Evolutionary conservation across 2,797 vertebrate species (phyloP).

Genomic region (Scomberomorus guttatus): DNA sequence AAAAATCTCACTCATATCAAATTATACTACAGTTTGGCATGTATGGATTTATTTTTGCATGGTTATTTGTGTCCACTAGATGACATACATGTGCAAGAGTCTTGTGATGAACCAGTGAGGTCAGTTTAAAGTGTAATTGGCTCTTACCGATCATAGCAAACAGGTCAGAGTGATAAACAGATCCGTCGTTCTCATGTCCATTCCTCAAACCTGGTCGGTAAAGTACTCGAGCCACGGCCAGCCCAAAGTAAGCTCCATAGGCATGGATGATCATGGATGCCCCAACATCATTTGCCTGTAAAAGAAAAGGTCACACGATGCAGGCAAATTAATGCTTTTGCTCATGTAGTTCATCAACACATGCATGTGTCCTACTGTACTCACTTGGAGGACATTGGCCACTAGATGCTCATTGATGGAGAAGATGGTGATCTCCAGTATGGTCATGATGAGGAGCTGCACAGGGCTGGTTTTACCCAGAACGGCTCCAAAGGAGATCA

Average conservation of each 20-base stretch:
- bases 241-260: conserved; percentile 97
- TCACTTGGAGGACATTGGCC: conserved; percentile 74
- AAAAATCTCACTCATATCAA: background rate
- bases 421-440: conserved; percentile 93
- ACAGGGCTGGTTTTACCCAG: conserved; percentile 95
- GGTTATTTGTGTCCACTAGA: conserved; percentile 60
- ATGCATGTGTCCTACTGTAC: conserved; percentile 14
- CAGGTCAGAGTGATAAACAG: conserved; percentile 93
- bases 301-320: background rate
- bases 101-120: background rate
- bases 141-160: conserved; percentile 97
- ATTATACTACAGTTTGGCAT: background rate
- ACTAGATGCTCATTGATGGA: conserved; percentile 91
- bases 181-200: conserved; percentile 91
- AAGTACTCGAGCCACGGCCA: conserved; percentile 89
- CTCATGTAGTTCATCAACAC: background rate
- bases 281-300: conserved; percentile 92
- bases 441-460: conserved; percentile 95
- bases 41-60: background rate
- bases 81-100: conserved; percentile 42
- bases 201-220: conserved; percentile 87
- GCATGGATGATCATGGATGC: conserved; percentile 97
- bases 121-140: background rate
- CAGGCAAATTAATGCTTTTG: background rate
- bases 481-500: conserved; percentile 98